Evolutionary conservation across 2,797 vertebrate genomes (phyloP), one percentile per base, ranked within the genome.

Genomic region (Ceyx erithaca): DNA sequence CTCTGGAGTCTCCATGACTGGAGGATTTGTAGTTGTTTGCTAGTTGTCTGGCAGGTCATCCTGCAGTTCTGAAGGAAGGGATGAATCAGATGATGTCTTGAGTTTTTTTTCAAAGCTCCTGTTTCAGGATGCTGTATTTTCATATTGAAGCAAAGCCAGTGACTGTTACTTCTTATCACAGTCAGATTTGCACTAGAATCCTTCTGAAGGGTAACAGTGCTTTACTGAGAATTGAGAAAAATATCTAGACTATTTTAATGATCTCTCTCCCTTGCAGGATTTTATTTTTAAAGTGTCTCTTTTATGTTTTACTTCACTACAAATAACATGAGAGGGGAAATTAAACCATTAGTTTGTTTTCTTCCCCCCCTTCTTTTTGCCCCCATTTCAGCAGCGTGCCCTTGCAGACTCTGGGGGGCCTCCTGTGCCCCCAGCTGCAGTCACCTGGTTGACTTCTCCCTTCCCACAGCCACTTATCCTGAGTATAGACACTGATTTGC

Each of bases 371-470:
- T 22, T 48, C 22, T 48, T 22, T 48, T 23, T 48, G 21, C 21
- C 46, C 22, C 22, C 46, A 13, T 22, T 57, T 77, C 28, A 62
- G 33, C 83, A 61, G 9, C 1, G 1, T 61, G 11, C 19, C 96
- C 98, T 98, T 87, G 98, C 98, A 2, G 98, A 98, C 94, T 99
- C 96, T 99, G 96, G 98, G 98, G 98, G 95, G 98, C 98, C 96
- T 98, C 98, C 43, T 92, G 98, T 83, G 98, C 98, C 15, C 97
- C 97, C 73, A 98, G 97, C 97, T 98, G 96, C 96, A 97, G 57
- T 66, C 96, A 97, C 96, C 98, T 49, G 97, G 98, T 85, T 96
- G 97, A 25, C 94, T 98, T 91, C 97, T 98, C 35, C 97, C 97
- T 99, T 87, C 96, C 97, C 87, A 93, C 98, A 26, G 97, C 97